Evolutionary conservation across 2,113 vertebrate species (phyloP), one percentile per base, ranked within the genome.

Genomic region (Ceyx margarethae): DNA sequence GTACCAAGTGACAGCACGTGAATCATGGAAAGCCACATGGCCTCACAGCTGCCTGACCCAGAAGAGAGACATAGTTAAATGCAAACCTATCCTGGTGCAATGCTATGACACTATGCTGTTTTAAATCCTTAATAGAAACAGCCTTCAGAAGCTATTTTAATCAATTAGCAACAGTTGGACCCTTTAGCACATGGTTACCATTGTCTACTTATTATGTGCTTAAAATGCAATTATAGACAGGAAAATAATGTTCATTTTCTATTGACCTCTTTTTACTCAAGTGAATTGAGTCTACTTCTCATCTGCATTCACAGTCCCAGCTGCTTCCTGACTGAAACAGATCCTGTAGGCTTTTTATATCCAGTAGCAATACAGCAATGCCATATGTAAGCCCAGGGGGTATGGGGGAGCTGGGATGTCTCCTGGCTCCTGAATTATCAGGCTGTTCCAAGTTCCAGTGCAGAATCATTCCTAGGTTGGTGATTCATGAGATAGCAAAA

Each of bases 221-320:
- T 94, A 82, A 96, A 95, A 87, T n/a, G 40, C 85, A 91, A 80
- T 96, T 85, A 92, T n/a, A 68, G 79, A 87, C 79, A 77, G 48
- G 78, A 91, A 94, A 92, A 87, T 86, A 90, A 81, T 23, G 46
- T 71, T 89, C 20, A 0, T 92, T 89, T 93, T 77, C 84, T 89
- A 46, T 84, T 82, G 90, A 91, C 78, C 87, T 87, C 46, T 16
- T 90, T 91, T 66, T 69, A 86, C 67, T 89, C 50, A 65, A 80
- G 64, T 87, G 84, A 94, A 89, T 85, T 68, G 57, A 87, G 85
- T 29, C 81, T 87, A 40, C 15, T 91, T 92, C 87, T 95, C 89
- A 77, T 94, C 94, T 95, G 91, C 87, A 91, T 87, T 76, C 90
- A 25, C 40, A 90, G 75, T 62, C 85, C 67, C 93, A 94, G 91